A percentile compares a stretch with the other conserved stretches of the same genome.
Evolutionary conservation across 30 jellyfish, hydroid and myxozoan species (phyloP).

Genomic region (Sanderia malayensis): DNA sequence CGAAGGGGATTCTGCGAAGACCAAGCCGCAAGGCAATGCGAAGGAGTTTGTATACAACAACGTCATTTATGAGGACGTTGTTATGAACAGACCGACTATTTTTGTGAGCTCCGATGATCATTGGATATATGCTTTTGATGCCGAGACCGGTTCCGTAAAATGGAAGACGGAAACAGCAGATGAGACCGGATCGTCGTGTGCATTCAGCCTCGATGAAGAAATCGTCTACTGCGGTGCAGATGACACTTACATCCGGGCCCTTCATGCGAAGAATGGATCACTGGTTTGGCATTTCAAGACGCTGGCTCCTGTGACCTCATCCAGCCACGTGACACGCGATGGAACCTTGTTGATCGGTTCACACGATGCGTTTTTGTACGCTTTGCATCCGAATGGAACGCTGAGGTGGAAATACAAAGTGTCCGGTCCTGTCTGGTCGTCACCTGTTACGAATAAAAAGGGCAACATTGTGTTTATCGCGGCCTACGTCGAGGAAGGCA

Average conservation of each 20-base stretch:
- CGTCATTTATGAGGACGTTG: conserved; percentile 45
- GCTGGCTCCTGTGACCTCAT: conserved; percentile 65
- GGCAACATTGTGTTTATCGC: conserved; percentile 54
- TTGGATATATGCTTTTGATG: conserved; percentile 80
- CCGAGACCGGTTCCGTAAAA: conserved; percentile 59
- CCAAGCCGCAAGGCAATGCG: not conserved
- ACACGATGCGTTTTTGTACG: conserved; percentile 60
- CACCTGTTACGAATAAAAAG: conserved; percentile 45
- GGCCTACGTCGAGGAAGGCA: conserved; percentile 37
- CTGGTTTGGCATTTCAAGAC: conserved; percentile 70
- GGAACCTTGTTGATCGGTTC: conserved; percentile 79
- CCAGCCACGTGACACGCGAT: conserved; percentile 57
- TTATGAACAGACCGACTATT: conserved; percentile 43
- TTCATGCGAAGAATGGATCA: conserved; percentile 52
- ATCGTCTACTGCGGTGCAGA: conserved; percentile 89
- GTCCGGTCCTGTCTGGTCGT: conserved; percentile 65
- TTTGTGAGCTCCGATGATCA: conserved; percentile 82
- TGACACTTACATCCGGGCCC: conserved; percentile 74
- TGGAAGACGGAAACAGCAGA: conserved; percentile 84
- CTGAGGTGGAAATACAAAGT: conserved; percentile 56
- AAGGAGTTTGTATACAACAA: conserved; percentile 47
- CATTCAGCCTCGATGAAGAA: conserved; percentile 45
- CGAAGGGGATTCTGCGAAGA: conserved; percentile 5
- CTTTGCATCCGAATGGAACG: conserved; percentile 71
- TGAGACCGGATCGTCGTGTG: conserved; percentile 90